These are phyloP conservation scores for Aricia agestis DNA, from an alignment of 1,140 invertebrate species.

Conservation along the genomic window DNA sequence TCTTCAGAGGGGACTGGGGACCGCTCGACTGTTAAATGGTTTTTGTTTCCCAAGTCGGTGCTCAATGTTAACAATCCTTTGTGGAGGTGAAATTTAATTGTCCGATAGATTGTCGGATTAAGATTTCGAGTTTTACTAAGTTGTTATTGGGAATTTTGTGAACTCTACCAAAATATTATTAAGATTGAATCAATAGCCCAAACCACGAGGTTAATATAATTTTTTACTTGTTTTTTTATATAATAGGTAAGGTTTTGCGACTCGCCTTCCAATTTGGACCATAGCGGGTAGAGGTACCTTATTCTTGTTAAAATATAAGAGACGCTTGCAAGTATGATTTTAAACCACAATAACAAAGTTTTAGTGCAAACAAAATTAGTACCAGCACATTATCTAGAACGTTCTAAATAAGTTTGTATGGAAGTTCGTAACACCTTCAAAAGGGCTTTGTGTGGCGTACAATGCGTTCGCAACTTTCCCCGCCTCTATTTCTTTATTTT, in stretches of 20 bases:
- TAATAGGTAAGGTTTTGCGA: no score
- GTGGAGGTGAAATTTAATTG: constrained; percentile 21
- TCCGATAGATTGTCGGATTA: background rate
- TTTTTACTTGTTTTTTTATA: no score
- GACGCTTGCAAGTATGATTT: no score
- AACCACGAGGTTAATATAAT: no score
- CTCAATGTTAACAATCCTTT: constrained; percentile 35
- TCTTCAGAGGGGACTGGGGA: constrained; percentile 40
- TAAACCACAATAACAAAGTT: no score
- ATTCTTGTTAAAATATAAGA: no score
- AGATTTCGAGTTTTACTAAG: background rate
- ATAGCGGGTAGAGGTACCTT: no score
- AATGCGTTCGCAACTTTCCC: constrained; percentile 12
- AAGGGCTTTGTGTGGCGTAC: constrained; percentile 5
- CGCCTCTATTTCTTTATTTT: constrained; percentile 2
- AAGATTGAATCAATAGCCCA: no score
- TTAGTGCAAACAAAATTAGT: no score
- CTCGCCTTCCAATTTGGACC: no score
- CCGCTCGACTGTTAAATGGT: constrained; percentile 43
- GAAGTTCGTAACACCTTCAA: constrained; percentile 14
- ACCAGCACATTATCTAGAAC: background rate
- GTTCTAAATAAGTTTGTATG: background rate
- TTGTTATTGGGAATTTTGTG: background rate
- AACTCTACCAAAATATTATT: background rate
- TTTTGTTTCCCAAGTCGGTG: constrained; percentile 44